phyloP scores from a whole-genome alignment of 2,113 vertebrate genomes.

The Erinaceus europaeus region DNA sequence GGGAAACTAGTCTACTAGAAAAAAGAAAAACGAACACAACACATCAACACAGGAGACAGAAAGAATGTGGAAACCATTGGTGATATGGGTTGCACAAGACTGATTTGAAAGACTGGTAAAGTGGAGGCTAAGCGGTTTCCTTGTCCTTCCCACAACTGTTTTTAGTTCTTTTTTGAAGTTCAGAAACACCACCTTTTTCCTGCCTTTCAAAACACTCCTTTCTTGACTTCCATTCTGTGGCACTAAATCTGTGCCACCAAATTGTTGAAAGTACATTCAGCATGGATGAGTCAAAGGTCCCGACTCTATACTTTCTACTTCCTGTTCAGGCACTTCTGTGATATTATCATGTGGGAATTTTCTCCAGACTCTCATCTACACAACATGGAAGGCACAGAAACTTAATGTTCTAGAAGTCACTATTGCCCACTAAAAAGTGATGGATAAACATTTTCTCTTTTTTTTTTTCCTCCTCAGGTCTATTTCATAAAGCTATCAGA shows the following conservation, averaged over 20 bases:
- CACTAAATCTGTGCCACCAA: not conserved
- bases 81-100: not conserved
- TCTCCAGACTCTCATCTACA: not conserved
- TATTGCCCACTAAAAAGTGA: not conserved
- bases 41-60: not conserved
- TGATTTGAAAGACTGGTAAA: not conserved
- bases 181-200: rapidly evolving
- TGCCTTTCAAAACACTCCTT: not conserved
- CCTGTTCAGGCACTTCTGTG: not conserved
- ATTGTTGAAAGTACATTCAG: not conserved
- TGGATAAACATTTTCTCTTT: not conserved
- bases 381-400: not conserved
- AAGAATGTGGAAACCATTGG: not conserved
- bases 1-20: not conserved
- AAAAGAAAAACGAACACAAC: not conserved
- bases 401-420: not conserved
- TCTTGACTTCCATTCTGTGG: not conserved
- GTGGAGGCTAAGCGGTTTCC: not conserved
- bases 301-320: not conserved
- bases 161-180: not conserved
- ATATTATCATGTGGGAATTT: not conserved
- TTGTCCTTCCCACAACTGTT: not conserved
- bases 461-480: not conserved
- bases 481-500: not conserved
- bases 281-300: not conserved